phyloP scores from a whole-genome alignment of 2,797 vertebrate genomes.

The Pterois miles region DNA sequence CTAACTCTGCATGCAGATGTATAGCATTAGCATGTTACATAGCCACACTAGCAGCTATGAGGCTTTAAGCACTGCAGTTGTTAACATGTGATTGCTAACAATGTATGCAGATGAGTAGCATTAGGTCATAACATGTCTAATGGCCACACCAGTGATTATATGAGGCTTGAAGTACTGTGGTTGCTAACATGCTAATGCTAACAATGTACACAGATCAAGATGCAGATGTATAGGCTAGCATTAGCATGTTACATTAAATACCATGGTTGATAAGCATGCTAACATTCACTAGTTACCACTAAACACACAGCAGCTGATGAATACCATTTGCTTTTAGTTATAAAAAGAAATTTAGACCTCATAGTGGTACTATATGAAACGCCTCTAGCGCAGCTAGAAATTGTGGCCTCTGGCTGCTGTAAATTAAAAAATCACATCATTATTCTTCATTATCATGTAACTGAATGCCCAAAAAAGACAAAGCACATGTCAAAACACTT shows the following conservation, averaged over 20 bases:
- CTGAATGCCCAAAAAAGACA: constrained; percentile 39
- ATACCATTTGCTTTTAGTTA: neutral
- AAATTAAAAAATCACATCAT: neutral
- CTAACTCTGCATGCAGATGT: neutral
- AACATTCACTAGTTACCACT: neutral
- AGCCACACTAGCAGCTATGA: no score
- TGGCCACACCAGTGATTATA: no score
- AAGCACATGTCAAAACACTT: constrained; percentile 92
- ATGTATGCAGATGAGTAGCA: neutral
- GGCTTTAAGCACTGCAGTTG: no score
- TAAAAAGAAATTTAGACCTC: neutral
- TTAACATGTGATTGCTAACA: neutral
- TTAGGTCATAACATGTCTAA: no score
- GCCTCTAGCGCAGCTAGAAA: neutral
- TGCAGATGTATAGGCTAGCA: neutral
- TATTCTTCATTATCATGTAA: neutral
- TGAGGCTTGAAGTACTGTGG: accelerated
- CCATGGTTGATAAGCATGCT: no score
- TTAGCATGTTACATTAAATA: no score
- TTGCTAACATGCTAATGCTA: neutral
- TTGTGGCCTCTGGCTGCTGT: neutral
- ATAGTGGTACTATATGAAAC: neutral
- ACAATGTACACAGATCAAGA: no score
- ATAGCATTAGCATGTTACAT: neutral
- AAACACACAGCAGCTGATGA: neutral